Base-by-base conservation (phyloP, 2,797 vertebrate species). In the Trachurus trachurus region DNA sequence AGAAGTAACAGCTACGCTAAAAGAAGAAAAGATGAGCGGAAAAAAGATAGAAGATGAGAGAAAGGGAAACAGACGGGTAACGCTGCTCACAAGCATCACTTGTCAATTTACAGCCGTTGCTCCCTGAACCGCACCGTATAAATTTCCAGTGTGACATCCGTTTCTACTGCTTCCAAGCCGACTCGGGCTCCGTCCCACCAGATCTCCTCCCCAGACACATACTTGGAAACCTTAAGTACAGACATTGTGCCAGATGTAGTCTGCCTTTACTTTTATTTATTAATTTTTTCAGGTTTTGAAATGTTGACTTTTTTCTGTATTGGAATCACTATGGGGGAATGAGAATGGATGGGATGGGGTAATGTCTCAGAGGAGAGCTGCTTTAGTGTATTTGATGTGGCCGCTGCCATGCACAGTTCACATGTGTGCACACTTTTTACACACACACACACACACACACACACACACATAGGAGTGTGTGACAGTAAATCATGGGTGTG, bases 131-230 rank as follows among this genome's bases (percentile, higher is more conserved):
- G 65, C 89, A 87, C 74, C 54, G 85, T 92, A 95, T 94, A 95
- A 94, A 93, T 94, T 90, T 89, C 76, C 83, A 89, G 82, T 64
- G 91, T 92, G 94, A 94, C 92, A 89, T 92, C 90, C 89, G 90
- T 94, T 94, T 94, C 91, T 94, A 93, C 88, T 87, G 89, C 91
- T 88, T 93, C 94, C 93, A 95, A 94, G 91, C 91, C 91, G 90
- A 90, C 88, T 78, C 71, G 50, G 75, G 65, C 90, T 80, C 74
- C 76, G 82, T 91, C 89, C 93, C 89, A 84, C 84, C 88, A 92
- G 91, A 90, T 92, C 88, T 89, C 85, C 88, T 91, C 91, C 88
- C 91, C 85, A 90, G 89, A 93, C 89, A 85, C 89, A 89, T 91
- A 92, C 91, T 92, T 93, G 89, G 93, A 91, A 90, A 88, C 80